These are phyloP conservation scores for Desmophyllum pertusum DNA, from an alignment of 92 coral and sea anemone species.

Conservation along the genomic window DNA sequence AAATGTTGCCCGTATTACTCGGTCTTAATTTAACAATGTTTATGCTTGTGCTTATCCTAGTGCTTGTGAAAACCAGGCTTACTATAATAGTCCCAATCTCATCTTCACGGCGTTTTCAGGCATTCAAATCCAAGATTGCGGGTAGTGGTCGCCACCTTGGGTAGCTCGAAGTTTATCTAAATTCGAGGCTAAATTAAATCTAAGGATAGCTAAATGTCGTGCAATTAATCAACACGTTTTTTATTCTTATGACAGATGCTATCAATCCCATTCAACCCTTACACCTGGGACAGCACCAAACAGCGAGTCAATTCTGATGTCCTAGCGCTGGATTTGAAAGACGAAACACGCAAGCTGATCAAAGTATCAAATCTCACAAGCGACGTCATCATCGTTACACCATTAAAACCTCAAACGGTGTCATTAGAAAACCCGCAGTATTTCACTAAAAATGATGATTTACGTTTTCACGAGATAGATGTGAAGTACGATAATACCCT, in stretches of 20 bases:
- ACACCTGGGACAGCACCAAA: conserved; percentile 63
- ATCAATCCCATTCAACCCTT: conserved; percentile 55
- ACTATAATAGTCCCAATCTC: neutral
- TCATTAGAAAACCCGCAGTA: conserved; percentile 23
- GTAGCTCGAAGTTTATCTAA: no score
- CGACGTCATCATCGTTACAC: conserved; percentile 49
- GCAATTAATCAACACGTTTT: neutral
- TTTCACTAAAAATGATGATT: conserved; percentile 27
- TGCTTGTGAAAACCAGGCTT: no score
- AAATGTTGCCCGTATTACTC: no score
- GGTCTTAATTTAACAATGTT: no score
- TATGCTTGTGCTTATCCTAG: no score
- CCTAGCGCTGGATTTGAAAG: conserved; percentile 47
- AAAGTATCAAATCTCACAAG: conserved; percentile 46
- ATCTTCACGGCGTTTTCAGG: neutral
- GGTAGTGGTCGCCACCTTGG: neutral
- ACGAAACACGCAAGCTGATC: conserved; percentile 43
- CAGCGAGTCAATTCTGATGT: conserved; percentile 55
- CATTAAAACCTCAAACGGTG: conserved; percentile 32
- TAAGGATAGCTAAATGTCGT: neutral
- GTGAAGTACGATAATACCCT: conserved; percentile 43
- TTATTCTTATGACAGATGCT: conserved; percentile 41
- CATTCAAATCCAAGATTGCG: neutral
- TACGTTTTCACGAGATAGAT: conserved; percentile 39
- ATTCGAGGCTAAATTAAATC: no score